A percentile compares a stretch with the other conserved stretches of the same genome.
phyloP scores from a whole-genome alignment of 35 echinoderm and acorn worm species.

The Nesometra sesokonis region DNA sequence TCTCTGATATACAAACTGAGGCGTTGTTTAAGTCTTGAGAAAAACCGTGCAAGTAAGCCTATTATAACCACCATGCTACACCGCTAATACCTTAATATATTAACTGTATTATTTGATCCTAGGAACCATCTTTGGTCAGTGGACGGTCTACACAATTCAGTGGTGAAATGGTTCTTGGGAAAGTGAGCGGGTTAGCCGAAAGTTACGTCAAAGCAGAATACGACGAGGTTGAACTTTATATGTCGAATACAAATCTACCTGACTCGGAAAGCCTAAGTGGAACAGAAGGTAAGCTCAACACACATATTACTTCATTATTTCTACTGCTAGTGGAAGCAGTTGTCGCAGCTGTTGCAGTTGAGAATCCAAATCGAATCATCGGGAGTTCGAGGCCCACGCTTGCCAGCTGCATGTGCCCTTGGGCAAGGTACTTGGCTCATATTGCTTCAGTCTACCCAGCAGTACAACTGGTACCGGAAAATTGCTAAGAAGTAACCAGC shows the following conservation, averaged over 20 bases:
- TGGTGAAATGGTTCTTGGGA: slow-evolving; percentile 44
- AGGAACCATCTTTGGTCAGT: not conserved
- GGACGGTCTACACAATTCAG: not conserved
- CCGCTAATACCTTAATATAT: not conserved
- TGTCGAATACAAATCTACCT: slow-evolving; percentile 38
- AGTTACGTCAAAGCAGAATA: slow-evolving; percentile 30
- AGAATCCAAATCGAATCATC: too few species aligned
- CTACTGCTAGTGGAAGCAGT: too few species aligned
- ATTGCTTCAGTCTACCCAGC: too few species aligned
- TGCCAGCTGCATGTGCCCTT: too few species aligned
- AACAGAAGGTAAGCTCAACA: slow-evolving; percentile 38
- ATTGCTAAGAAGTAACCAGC: too few species aligned
- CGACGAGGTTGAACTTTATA: slow-evolving; percentile 66
- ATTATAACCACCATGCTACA: too few species aligned
- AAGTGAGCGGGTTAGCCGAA: slow-evolving; percentile 24
- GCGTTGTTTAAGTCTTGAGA: too few species aligned
- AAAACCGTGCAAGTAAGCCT: not conserved
- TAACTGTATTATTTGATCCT: slow-evolving; percentile 5
- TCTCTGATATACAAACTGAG: too few species aligned
- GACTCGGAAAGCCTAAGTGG: slow-evolving; percentile 39
- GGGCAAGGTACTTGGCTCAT: too few species aligned
- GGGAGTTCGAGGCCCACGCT: too few species aligned
- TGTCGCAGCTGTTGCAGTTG: too few species aligned
- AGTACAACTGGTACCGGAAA: too few species aligned
- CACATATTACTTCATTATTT: not conserved